Conservation (phyloP, 2,113 vertebrate species). For the Pavo muticus region DNA sequence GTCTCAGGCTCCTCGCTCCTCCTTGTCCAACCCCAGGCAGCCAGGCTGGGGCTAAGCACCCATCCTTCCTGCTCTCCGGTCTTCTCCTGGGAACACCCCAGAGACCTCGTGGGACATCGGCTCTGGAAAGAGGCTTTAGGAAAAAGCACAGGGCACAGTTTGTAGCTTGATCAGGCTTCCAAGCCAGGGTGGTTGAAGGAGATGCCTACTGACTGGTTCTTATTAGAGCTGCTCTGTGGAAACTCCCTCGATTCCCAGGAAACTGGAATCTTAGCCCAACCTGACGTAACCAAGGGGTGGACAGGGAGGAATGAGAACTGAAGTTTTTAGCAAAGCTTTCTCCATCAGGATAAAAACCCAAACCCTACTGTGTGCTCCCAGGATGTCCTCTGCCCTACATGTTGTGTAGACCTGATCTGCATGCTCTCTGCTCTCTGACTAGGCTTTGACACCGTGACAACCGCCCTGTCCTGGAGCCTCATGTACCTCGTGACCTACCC, state of each 20-base stretch:
- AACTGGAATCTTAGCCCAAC: not conserved
- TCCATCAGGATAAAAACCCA: not conserved
- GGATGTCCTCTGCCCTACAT: not conserved
- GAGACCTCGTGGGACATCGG: not conserved
- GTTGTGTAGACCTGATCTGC: not conserved
- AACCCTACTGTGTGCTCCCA: not conserved
- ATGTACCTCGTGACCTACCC: slow-evolving; percentile 85
- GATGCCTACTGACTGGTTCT: not conserved
- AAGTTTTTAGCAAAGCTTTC: not conserved
- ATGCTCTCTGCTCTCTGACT: not conserved
- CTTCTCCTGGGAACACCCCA: not conserved
- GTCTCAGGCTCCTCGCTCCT: not conserved
- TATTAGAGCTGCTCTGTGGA: not conserved
- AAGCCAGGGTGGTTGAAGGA: not conserved
- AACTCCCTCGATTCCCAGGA: not conserved
- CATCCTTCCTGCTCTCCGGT: accelerated
- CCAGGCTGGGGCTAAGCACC: not conserved
- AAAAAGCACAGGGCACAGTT: accelerated
- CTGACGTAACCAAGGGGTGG: not conserved
- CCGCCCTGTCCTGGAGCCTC: slow-evolving; percentile 86
- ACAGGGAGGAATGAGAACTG: not conserved
- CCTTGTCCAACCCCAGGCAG: not conserved
- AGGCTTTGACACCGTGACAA: slow-evolving; percentile 90
- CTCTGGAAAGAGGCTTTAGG: not conserved
- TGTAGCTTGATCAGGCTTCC: not conserved